A percentile compares a stretch with the other conserved stretches of the same genome.
These are phyloP conservation scores for Tautogolabrus adspersus DNA, from an alignment of 2,113 vertebrate species.

Conservation along the genomic window DNA sequence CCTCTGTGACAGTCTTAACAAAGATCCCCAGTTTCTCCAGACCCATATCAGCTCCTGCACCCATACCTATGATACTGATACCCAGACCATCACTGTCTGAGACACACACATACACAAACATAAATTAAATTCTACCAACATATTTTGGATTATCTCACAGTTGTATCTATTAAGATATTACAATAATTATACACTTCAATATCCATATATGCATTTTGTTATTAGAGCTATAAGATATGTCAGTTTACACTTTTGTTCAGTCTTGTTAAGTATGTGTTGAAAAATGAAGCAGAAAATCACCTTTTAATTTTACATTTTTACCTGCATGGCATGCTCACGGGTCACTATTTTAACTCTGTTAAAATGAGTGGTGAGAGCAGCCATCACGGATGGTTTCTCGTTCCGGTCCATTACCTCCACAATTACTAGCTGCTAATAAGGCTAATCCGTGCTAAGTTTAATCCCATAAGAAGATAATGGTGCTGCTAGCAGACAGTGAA, in stretches of 20 bases:
- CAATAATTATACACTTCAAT: not conserved
- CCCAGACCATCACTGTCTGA: conserved; percentile 92
- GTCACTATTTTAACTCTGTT: not conserved
- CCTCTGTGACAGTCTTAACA: conserved; percentile 95
- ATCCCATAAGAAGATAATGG: conserved; percentile 72
- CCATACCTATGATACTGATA: conserved; percentile 99
- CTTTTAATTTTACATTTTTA: not conserved
- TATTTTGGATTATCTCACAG: too few relatives aligned
- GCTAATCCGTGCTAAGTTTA: conserved; percentile 75
- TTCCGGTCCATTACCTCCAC: conserved; percentile 58
- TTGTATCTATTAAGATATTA: too few relatives aligned
- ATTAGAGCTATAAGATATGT: not conserved
- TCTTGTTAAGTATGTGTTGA: not conserved
- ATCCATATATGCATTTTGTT: not conserved
- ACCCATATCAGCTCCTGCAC: conserved; percentile 95
- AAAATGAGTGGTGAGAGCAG: conserved; percentile 24
- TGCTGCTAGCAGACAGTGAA: conserved; percentile 49
- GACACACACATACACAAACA: conserved; percentile 14
- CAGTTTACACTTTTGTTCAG: not conserved
- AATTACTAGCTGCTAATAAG: conserved; percentile 68
- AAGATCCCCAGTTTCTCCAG: conserved; percentile 98
- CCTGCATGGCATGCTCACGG: not conserved
- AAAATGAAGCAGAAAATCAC: not conserved
- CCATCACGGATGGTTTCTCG: conserved; percentile 31
- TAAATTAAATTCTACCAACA: not conserved